Evolutionary conservation across 2,888 invertebrate species (phyloP).

Genomic region (Lithodes maja): DNA sequence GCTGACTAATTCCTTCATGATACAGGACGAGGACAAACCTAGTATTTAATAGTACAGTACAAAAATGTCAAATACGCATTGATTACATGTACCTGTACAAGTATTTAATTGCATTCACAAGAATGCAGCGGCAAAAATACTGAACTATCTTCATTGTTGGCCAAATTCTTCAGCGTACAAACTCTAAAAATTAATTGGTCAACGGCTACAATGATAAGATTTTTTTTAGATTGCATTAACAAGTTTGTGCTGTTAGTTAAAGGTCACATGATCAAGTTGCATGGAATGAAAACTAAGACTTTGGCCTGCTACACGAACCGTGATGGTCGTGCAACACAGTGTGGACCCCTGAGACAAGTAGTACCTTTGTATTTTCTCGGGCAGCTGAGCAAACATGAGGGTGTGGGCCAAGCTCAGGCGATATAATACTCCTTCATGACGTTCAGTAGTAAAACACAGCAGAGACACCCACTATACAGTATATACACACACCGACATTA

Average conservation of each 20-base stretch:
- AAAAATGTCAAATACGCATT: slow-evolving; percentile 35
- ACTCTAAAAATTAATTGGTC: slow-evolving; percentile 42
- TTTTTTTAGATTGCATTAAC: slow-evolving; percentile 49
- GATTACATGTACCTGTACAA: slow-evolving; percentile 27
- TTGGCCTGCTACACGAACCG: slow-evolving; percentile 61
- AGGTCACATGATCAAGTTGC: slow-evolving; percentile 48
- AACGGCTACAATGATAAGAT: slow-evolving; percentile 35
- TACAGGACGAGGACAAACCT: slow-evolving; percentile 38
- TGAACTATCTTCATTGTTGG: slow-evolving; percentile 34
- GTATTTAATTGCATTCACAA: slow-evolving; percentile 32
- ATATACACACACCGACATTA: neutral
- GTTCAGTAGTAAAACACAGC: slow-evolving; percentile 4
- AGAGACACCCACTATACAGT: slow-evolving; percentile 20
- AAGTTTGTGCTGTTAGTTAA: slow-evolving; percentile 58
- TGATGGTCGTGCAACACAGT: slow-evolving; percentile 55
- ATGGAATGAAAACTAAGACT: slow-evolving; percentile 60
- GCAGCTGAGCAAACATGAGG: slow-evolving; percentile 63
- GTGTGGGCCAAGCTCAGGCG: slow-evolving; percentile 18
- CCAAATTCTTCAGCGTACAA: slow-evolving; percentile 48
- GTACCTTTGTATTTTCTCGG: slow-evolving; percentile 66
- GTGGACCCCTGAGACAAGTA: slow-evolving; percentile 67
- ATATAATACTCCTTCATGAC: slow-evolving; percentile 24
- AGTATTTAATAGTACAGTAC: slow-evolving; percentile 24
- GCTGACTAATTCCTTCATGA: slow-evolving; percentile 47
- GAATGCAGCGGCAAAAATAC: slow-evolving; percentile 63